Evolutionary conservation across 2,888 invertebrate genomes (phyloP), one percentile per base, ranked within the genome.

Genomic region (Teleiodes luculella): DNA sequence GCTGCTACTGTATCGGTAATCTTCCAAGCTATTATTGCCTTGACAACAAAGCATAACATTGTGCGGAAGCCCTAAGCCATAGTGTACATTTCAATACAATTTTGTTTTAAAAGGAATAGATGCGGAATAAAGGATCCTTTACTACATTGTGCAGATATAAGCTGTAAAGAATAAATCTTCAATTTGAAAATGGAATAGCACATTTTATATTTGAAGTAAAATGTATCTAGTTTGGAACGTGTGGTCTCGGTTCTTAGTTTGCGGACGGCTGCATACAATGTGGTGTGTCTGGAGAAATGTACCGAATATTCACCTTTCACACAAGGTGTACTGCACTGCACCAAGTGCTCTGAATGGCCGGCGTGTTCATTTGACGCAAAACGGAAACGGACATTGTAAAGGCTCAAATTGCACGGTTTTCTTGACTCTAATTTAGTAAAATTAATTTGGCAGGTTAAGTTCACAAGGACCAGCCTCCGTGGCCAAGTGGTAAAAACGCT

Each of bases 41-140:
- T 70, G 73, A 76, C 74, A 77, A 81, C 80, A 80, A 80, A 78
- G 76, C 67, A 65, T 64, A 66, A 70, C 69, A 76, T 77, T 81
- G 78, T 79, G 63, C 65, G 62, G 55, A 58, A 57, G 62, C 67
- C 66, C 65, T 66, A 64, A 64, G 58, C 65, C 58, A 43, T 57
- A 57, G 60, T 65, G 64, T 68, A 66, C 64, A 65, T 68, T 71
- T 72, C 72, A 76, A 75, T 76, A 72, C 68, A 70, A 71, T 71
- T 70, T 65, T 58, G 60, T 67, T 72, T 70, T 63, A 65, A 67
- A 73, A 64, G 60, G 65, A 64, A 66, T 60, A 63, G 60, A 67
- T 57, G 13, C 51, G 55, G 58, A 58, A 67, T 65, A 65, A 66
- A 67, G 59, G 57, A 51, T 51, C 54, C 61, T 67, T 60, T 58